These are phyloP conservation scores for Oreochromis mossambicus DNA, from an alignment of 2,797 vertebrate species.

Conservation along the genomic window DNA sequence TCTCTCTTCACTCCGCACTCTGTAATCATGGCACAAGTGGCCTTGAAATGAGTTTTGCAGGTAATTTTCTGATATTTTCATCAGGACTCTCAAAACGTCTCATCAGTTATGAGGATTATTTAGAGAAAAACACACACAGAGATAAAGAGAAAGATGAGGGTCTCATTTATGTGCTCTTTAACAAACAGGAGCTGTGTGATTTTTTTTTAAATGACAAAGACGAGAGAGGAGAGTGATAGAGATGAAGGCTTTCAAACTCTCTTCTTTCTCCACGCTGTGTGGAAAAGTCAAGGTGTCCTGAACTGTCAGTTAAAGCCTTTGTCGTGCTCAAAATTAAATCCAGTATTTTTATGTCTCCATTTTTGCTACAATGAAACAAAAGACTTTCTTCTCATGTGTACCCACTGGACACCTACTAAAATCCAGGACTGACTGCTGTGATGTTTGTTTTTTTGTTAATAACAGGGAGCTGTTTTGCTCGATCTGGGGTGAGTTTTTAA, in stretches of 20 bases:
- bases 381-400: background rate
- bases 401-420: background rate
- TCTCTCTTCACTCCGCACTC: background rate
- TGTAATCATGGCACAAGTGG: constrained; percentile 4
- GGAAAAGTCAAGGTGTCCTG: background rate
- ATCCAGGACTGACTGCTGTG: background rate
- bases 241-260: background rate
- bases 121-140: background rate
- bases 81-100: background rate
- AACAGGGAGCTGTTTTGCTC: background rate
- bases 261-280: background rate
- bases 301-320: background rate
- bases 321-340: background rate
- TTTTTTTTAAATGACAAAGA: background rate
- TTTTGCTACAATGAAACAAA: background rate
- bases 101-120: background rate
- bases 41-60: background rate
- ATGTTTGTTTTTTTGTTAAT: background rate
- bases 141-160: background rate
- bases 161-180: background rate
- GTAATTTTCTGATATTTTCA: constrained; percentile 4
- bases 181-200: background rate
- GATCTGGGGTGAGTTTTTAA: background rate
- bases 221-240: background rate
- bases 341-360: background rate